A percentile compares a stretch with the other conserved stretches of the same genome.
These are phyloP conservation scores for Acrocephalus kingi DNA, from an alignment of 2,113 vertebrate species.

Conservation along the genomic window DNA sequence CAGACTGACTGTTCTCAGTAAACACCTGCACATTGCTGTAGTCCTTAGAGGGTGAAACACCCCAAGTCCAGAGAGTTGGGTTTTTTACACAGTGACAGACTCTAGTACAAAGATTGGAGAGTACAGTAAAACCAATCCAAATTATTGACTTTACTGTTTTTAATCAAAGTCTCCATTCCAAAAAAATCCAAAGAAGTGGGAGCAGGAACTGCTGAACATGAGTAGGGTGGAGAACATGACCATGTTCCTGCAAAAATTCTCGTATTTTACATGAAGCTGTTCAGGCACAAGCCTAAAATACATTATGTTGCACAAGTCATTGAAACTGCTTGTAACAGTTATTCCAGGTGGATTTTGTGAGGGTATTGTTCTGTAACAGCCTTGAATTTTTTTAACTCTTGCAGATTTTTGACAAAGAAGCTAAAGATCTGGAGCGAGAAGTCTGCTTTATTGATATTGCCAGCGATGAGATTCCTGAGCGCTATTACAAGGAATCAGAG, in stretches of 20 bases:
- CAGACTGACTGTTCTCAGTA: background rate
- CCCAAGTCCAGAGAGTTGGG: background rate
- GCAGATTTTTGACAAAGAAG: constrained; percentile 94
- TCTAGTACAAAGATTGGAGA: background rate
- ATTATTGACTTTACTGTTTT: background rate
- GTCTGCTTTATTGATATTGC: constrained; percentile 96
- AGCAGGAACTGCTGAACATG: background rate
- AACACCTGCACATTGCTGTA: background rate
- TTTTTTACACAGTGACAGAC: background rate
- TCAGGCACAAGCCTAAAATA: background rate
- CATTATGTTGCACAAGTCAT: background rate
- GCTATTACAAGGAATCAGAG: constrained; percentile 98
- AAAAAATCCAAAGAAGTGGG: background rate
- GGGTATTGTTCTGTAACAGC: background rate
- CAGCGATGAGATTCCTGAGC: constrained; percentile 95
- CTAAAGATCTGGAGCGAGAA: constrained; percentile 92
- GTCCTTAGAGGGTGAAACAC: background rate
- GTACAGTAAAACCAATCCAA: background rate
- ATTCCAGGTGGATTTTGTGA: background rate
- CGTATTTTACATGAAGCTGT: background rate
- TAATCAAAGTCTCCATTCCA: background rate
- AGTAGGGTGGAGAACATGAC: background rate
- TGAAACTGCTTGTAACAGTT: background rate
- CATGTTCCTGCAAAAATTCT: background rate
- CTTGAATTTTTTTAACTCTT: constrained; percentile 39